Evolutionary conservation across 2,888 invertebrate species (phyloP).

Genomic region (Apotomis turbidana): DNA sequence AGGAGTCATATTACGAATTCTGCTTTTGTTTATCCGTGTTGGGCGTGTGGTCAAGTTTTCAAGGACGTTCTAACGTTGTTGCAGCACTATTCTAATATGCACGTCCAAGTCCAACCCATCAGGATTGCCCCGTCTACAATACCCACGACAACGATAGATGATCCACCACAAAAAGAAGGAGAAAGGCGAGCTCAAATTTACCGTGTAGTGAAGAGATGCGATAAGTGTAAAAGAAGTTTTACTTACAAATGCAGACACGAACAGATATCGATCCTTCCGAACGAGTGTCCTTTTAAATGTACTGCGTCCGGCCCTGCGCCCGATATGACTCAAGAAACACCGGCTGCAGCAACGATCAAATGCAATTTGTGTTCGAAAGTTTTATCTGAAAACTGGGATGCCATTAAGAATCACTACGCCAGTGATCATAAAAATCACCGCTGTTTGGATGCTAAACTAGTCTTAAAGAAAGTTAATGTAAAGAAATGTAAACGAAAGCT

Average conservation of each 20-base stretch:
- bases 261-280: constrained; percentile 63
- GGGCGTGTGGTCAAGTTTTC: constrained; percentile 63
- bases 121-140: constrained; percentile 27
- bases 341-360: constrained; percentile 47
- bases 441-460: constrained; percentile 66
- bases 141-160: not conserved
- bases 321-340: constrained; percentile 38
- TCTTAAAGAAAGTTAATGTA: constrained; percentile 57
- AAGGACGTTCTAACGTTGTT: constrained; percentile 57
- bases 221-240: constrained; percentile 66
- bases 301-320: constrained; percentile 44
- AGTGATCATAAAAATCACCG: constrained; percentile 61
- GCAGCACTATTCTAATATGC: constrained; percentile 60
- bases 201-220: constrained; percentile 67
- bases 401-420: constrained; percentile 69
- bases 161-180: constrained; percentile 22
- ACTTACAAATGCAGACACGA: constrained; percentile 66
- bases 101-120: constrained; percentile 48
- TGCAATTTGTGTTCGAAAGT: constrained; percentile 66
- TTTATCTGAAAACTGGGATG: constrained; percentile 64
- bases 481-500: constrained; percentile 48
- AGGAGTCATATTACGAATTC: constrained; percentile 55
- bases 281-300: constrained; percentile 71
- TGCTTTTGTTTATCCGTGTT: constrained; percentile 65
- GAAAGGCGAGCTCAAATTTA: constrained; percentile 48